Percentiles rank a stretch among this genome's conserved stretches.
Conservation (phyloP, 2,113 vertebrate genomes). For the Gadus macrocephalus region DNA sequence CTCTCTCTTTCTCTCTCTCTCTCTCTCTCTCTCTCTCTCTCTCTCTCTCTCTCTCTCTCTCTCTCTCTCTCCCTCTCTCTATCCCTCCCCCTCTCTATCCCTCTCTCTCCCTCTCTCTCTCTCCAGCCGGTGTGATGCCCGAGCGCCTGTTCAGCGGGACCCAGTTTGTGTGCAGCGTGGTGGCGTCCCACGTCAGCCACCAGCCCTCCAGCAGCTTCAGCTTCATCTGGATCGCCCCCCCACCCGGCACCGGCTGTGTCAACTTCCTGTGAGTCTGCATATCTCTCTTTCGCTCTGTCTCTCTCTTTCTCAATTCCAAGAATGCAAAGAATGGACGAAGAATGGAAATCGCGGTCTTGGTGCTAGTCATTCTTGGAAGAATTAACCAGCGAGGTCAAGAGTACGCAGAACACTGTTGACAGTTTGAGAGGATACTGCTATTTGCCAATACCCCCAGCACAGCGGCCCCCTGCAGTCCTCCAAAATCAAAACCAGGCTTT, state of each 20-base stretch:
- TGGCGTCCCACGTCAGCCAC: slow-evolving; percentile 94
- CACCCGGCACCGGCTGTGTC: slow-evolving; percentile 95
- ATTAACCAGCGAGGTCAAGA: too few species aligned
- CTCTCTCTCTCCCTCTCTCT: background rate
- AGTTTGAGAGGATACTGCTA: too few species aligned
- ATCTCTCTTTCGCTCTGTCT: background rate
- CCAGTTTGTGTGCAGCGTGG: slow-evolving; percentile 98
- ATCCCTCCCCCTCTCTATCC: background rate
- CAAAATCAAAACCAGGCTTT: too few species aligned
- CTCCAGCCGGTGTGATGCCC: slow-evolving; percentile 83
- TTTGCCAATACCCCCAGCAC: too few species aligned
- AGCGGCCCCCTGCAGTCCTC: too few species aligned
- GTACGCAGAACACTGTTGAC: too few species aligned
- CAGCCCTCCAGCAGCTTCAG: slow-evolving; percentile 92
- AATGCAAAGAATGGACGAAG: background rate
- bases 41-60: background rate
- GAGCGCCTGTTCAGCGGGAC: slow-evolving; percentile 89
- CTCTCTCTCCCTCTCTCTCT: slow-evolving; percentile 1
- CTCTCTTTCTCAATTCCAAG: slow-evolving; percentile 2
- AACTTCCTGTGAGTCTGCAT: slow-evolving; percentile 90
- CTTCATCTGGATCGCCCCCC: slow-evolving; percentile 97
- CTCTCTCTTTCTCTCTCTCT: slow-evolving; percentile 7
- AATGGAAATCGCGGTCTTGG: background rate
- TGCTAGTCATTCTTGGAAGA: too few species aligned
- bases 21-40: background rate